A percentile compares a stretch with the other conserved stretches of the same genome.
These are phyloP conservation scores for Poeciliopsis turneri DNA, from an alignment of 2,797 vertebrate species.

Conservation along the genomic window DNA sequence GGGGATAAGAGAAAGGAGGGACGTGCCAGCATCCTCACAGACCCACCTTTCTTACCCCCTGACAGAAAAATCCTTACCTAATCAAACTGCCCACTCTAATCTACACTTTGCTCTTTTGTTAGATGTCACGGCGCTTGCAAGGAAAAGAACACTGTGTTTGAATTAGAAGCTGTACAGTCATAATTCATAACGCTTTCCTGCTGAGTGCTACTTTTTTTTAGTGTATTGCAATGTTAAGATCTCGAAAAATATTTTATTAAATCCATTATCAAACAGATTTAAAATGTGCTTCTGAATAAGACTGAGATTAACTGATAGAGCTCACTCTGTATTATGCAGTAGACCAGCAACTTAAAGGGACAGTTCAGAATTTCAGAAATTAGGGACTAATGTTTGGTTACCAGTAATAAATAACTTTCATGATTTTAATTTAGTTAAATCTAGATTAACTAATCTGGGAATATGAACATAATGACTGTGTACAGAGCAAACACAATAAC, in stretches of 20 bases:
- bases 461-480: not conserved
- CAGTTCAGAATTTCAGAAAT: not conserved
- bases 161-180: not conserved
- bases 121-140: slow-evolving; percentile 43
- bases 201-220: not conserved
- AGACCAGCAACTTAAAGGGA: not conserved
- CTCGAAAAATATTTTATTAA: not conserved
- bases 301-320: not conserved
- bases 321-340: not conserved
- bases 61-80: slow-evolving; percentile 82
- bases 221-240: not conserved
- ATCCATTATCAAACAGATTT: not conserved
- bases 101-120: slow-evolving; percentile 52
- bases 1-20: slow-evolving; percentile 69
- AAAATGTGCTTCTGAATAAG: not conserved
- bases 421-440: not conserved
- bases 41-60: slow-evolving; percentile 62
- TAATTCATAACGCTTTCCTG: not conserved
- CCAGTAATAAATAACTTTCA: not conserved
- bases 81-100: slow-evolving; percentile 75
- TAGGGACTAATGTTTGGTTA: not conserved
- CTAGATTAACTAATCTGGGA: not conserved
- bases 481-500: not conserved
- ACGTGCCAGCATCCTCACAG: slow-evolving; percentile 67
- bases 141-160: not conserved